Percentiles rank a stretch among this genome's conserved stretches.
phyloP scores from a whole-genome alignment of 2,113 vertebrate species.

The Tragelaphus scriptus region DNA sequence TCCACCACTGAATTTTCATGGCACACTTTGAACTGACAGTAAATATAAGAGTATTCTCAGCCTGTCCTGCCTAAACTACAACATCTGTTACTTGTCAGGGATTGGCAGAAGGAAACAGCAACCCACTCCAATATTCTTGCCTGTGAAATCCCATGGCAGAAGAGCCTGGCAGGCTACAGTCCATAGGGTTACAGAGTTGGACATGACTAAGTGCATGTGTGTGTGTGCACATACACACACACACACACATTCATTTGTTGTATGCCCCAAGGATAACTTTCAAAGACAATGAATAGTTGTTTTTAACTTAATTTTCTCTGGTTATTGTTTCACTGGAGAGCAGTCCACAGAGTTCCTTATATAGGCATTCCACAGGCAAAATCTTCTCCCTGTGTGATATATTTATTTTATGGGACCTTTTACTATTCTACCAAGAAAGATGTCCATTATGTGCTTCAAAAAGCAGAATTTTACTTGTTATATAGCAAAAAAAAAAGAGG shows the following conservation, averaged over 20 bases:
- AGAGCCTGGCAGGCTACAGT: neutral
- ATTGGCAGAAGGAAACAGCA: neutral
- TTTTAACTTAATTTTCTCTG: neutral
- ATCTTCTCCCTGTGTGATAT: neutral
- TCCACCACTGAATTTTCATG: neutral
- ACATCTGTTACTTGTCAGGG: neutral
- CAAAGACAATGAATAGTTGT: neutral
- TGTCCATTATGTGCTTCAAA: neutral
- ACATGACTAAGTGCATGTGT: neutral
- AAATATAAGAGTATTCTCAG: neutral
- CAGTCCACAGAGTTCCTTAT: neutral
- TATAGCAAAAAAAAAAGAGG: neutral
- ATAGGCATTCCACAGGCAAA: neutral
- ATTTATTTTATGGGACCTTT: neutral
- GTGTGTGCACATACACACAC: accelerated
- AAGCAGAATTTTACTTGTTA: neutral
- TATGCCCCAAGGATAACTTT: neutral
- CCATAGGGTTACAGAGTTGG: neutral
- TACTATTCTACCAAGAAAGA: neutral
- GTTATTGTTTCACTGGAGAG: neutral
- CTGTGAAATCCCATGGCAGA: neutral
- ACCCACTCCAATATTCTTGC: neutral
- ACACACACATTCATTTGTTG: neutral
- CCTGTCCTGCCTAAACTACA: neutral
- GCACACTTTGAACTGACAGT: neutral